These are phyloP conservation scores for Tipula confusa DNA, from an alignment of 2,888 invertebrate species.

Conservation along the genomic window DNA sequence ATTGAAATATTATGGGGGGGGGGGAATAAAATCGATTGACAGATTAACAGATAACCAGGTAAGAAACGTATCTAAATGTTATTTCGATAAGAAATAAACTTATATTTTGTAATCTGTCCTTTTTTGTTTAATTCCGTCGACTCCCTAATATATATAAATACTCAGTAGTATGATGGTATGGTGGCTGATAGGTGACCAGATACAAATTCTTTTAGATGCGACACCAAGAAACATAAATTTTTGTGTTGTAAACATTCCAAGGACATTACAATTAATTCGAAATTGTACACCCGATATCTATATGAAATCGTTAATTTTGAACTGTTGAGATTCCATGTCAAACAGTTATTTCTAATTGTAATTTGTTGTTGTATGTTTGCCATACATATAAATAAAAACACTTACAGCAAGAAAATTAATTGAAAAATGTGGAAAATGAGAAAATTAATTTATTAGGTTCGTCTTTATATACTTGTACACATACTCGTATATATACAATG, in stretches of 20 bases:
- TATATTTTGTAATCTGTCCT: neutral
- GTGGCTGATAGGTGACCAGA: neutral
- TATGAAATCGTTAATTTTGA: neutral
- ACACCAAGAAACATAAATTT: neutral
- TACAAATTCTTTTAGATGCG: neutral
- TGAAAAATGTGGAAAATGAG: neutral
- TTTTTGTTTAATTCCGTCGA: neutral
- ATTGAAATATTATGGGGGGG: neutral
- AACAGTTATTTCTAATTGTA: neutral
- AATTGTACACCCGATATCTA: too few species aligned
- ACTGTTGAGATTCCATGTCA: neutral
- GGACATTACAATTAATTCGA: too few species aligned
- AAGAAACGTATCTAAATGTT: neutral
- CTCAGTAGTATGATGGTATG: too few species aligned
- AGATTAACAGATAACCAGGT: neutral
- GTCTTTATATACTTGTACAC: neutral
- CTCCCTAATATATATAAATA: too few species aligned
- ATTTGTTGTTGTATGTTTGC: neutral
- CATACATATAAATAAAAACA: neutral
- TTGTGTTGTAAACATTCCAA: too few species aligned
- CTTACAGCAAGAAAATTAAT: neutral
- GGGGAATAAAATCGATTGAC: neutral
- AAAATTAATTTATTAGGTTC: neutral
- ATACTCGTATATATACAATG: neutral
- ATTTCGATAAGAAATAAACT: neutral